Evolutionary conservation across 2,113 vertebrate species (phyloP).

Genomic region (Recurvirostra avosetta): DNA sequence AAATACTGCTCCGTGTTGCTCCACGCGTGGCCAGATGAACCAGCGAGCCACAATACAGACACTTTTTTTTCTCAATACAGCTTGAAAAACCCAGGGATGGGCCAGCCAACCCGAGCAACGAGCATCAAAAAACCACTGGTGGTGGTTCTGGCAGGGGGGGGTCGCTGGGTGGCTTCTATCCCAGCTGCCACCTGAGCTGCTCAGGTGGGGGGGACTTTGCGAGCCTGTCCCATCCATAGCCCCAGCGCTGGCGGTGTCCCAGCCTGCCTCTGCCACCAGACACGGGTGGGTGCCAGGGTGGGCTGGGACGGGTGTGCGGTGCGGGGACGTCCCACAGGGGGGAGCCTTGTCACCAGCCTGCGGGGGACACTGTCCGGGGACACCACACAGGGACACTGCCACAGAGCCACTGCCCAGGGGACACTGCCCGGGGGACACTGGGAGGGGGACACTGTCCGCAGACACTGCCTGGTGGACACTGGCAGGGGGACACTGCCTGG

Average conservation of each 20-base stretch:
- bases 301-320: not conserved
- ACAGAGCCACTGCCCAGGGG: too few species aligned
- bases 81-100: not conserved
- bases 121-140: accelerated
- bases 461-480: too few species aligned
- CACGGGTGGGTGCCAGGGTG: accelerated
- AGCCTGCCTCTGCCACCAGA: not conserved
- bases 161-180: accelerated
- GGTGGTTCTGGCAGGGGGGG: too few species aligned
- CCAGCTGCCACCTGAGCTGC: not conserved
- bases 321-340: constrained; percentile 27
- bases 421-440: too few species aligned
- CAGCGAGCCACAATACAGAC: not conserved
- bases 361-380: not conserved
- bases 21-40: accelerated
- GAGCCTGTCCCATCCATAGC: not conserved
- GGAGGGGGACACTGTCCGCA: not conserved
- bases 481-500: too few species aligned
- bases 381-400: too few species aligned
- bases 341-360: constrained; percentile 32
- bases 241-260: not conserved
- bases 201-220: too few species aligned
- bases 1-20: not conserved
- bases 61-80: accelerated
- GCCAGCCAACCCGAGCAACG: not conserved